Conservation (phyloP, 2,113 vertebrate genomes). For the Paramisgurnus dabryanus region DNA sequence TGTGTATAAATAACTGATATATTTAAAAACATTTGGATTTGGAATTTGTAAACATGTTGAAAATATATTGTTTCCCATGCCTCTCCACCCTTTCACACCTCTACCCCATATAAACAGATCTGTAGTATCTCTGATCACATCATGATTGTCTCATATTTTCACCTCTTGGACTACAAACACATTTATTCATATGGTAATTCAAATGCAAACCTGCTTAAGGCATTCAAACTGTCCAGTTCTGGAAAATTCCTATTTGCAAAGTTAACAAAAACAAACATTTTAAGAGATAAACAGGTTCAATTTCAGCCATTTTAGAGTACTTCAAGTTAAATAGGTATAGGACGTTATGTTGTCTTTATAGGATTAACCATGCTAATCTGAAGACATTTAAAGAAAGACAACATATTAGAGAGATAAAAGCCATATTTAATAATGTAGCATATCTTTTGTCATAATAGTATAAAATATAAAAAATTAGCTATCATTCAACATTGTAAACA, state of each 20-base stretch:
- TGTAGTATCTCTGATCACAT: slow-evolving; percentile 51
- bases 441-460: background rate
- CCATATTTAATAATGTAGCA: background rate
- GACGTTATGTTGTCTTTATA: background rate
- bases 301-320: background rate
- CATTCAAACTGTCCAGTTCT: slow-evolving; percentile 17
- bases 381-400: slow-evolving; percentile 2
- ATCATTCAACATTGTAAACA: too few species aligned
- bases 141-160: slow-evolving; percentile 46
- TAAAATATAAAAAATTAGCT: too few species aligned
- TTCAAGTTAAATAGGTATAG: background rate
- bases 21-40: too few species aligned
- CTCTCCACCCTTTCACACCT: slow-evolving; percentile 20
- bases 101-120: slow-evolving; percentile 47
- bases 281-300: background rate
- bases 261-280: background rate
- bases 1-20: too few species aligned
- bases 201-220: slow-evolving; percentile 47
- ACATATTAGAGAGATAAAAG: background rate
- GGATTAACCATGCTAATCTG: slow-evolving; percentile 15
- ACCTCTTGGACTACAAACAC: slow-evolving; percentile 53
- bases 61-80: background rate
- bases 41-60: background rate
- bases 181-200: slow-evolving; percentile 47
- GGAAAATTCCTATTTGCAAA: background rate